Evolutionary conservation across 2,888 invertebrate genomes (phyloP).

Genomic region (Drosophila merina): DNA sequence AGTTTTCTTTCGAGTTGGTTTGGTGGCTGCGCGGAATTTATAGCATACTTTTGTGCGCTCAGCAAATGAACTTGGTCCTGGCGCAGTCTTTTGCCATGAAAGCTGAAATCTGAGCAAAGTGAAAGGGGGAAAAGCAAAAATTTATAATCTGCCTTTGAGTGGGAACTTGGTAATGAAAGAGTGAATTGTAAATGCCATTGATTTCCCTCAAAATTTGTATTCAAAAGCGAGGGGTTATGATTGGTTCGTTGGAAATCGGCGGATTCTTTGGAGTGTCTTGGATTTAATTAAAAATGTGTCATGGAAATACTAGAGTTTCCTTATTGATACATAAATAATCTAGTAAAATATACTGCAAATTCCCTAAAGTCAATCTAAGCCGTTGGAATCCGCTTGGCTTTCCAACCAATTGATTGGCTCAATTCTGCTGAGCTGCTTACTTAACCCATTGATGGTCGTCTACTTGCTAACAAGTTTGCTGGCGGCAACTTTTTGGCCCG

Average conservation of each 20-base stretch:
- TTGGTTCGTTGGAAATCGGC: background rate
- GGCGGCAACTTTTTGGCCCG: constrained; percentile 59
- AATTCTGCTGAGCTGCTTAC: constrained; percentile 43
- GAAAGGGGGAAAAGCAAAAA: background rate
- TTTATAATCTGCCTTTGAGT: constrained; percentile 28
- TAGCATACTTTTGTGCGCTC: constrained; percentile 48
- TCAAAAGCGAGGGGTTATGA: background rate
- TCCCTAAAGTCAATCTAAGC: background rate
- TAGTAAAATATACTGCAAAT: too few relatives aligned
- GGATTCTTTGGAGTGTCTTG: background rate
- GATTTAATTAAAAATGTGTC: too few relatives aligned
- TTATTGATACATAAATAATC: background rate
- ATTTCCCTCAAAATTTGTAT: background rate
- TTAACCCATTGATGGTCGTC: constrained; percentile 47
- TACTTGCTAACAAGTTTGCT: constrained; percentile 35
- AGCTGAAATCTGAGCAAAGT: constrained; percentile 12
- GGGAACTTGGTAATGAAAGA: constrained; percentile 4
- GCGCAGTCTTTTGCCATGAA: constrained; percentile 5
- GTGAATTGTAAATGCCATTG: constrained; percentile 1
- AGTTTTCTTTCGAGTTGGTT: constrained; percentile 30
- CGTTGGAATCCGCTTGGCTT: background rate
- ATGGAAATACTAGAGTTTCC: too few relatives aligned
- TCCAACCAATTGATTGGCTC: constrained; percentile 35
- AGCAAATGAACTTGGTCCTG: constrained; percentile 33
- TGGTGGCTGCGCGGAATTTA: constrained; percentile 58